phyloP scores from a whole-genome alignment of 23 tunicate genomes.

The Pegea sp. region DNA sequence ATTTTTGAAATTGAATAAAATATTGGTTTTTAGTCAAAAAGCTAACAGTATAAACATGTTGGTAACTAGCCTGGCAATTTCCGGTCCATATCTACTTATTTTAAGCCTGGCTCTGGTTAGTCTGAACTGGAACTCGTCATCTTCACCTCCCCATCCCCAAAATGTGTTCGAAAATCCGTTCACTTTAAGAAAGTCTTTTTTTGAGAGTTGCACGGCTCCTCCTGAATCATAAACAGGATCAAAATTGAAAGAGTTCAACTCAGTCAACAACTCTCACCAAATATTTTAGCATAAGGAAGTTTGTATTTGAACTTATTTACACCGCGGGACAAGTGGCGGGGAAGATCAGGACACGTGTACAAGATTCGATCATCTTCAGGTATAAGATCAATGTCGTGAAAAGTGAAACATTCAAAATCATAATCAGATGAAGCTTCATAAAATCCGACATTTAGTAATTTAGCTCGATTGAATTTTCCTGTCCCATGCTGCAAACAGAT shows the following conservation, averaged over 20 bases:
- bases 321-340: constrained; percentile 75
- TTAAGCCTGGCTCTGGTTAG: constrained; percentile 9
- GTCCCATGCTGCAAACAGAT: constrained; percentile 21
- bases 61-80: constrained; percentile 61
- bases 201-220: neutral
- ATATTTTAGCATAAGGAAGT: constrained; percentile 46
- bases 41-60: too few species aligned
- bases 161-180: constrained; percentile 5
- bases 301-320: constrained; percentile 85
- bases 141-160: constrained; percentile 99
- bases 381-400: constrained; percentile 94
- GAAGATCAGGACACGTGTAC: constrained; percentile 73
- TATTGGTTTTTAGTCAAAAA: too few species aligned
- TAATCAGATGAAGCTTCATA: constrained; percentile 41
- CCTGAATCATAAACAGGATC: neutral
- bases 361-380: constrained; percentile 77
- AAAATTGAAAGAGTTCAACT: neutral
- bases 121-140: constrained; percentile 73
- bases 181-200: neutral
- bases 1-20: too few species aligned
- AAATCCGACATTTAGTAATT: constrained; percentile 85
- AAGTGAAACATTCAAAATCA: constrained; percentile 66
- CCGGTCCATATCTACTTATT: constrained; percentile 30
- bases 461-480: constrained; percentile 92
- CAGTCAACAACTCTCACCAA: constrained; percentile 36